Evolutionary conservation across 2,113 vertebrate species (phyloP), one percentile per base, ranked within the genome.

Genomic region (Zapornia atra): DNA sequence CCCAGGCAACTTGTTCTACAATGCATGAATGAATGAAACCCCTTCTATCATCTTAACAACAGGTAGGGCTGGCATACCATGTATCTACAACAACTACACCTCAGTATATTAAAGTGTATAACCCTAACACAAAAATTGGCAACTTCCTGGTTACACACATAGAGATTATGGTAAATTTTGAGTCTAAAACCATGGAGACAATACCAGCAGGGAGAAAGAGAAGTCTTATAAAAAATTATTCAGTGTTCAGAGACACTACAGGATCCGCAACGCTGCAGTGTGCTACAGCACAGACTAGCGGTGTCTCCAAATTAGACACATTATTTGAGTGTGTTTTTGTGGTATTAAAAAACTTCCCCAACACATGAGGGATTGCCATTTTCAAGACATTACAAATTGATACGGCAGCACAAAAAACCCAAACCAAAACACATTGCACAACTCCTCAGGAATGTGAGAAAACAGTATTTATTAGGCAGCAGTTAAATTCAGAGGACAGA

Each of bases 201-300:
- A 69, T 20, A 8, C 3, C 17, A 69, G 16, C 8, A 82, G 17
- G 44, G 46, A 40, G 20, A 70, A 68, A 66, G 9, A 63, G 4
- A 50, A 77, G n/a, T 9, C 2, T 50, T 44, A 34, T 31, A 1
- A 16, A 42, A 75, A 72, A 72, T 12, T 2, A 68, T 53, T 70
- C 46, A 28, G 9, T n/a, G 24, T 53, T 86, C 46, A 80, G 61
- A 59, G 11, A 66, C 4, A n/a, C 63, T 46, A 42, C 22, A 75
- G 11, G 44, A 77, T 56, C 40, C n/a, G 11, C 57, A 76, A 34
- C 48, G 19, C 1, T 18, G 9, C 26, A 33, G 44, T 17, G 24
- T 76, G 70, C 57, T 50, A 44, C 22, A 94, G 84, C 82, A 94
- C 82, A 61, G 78, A 80, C 59, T 51, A 51, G 66, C 19, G 81